phyloP scores from a whole-genome alignment of 35 echinoderm and acorn worm species.

The Hemicentrotus pulcherrimus region DNA sequence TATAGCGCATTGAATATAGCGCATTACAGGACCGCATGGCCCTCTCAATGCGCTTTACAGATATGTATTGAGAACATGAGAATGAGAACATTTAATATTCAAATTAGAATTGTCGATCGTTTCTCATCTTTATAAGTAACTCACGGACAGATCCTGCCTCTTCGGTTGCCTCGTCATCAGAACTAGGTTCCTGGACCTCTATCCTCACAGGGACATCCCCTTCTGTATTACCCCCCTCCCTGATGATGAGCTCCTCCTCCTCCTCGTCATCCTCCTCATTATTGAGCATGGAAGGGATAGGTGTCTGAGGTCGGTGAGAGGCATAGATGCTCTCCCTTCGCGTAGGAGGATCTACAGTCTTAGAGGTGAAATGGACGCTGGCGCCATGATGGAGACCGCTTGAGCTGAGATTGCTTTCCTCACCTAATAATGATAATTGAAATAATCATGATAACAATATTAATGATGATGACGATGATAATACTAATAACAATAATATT shows the following conservation, averaged over 20 bases:
- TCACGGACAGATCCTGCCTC: neutral
- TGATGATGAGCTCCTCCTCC: neutral
- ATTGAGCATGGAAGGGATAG: neutral
- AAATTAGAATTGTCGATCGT: no score
- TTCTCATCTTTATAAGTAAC: no score
- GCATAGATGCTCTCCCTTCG: constrained; percentile 31
- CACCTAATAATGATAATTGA: neutral
- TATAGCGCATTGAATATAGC: no score
- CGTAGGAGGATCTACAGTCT: neutral
- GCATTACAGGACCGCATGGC: no score
- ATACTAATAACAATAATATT: no score
- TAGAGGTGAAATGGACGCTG: constrained; percentile 21
- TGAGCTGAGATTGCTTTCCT: neutral
- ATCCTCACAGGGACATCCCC: neutral
- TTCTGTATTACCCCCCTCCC: neutral
- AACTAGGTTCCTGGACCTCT: neutral
- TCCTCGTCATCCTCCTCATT: neutral
- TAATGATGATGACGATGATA: no score
- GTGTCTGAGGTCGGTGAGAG: neutral
- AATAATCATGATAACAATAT: no score
- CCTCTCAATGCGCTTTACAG: no score
- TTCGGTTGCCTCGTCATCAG: neutral
- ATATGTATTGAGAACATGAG: no score
- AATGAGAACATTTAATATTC: no score
- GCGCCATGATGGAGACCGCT: neutral